phyloP scores from a whole-genome alignment of 1,140 invertebrate genomes.

The Halotydeus destructor region DNA sequence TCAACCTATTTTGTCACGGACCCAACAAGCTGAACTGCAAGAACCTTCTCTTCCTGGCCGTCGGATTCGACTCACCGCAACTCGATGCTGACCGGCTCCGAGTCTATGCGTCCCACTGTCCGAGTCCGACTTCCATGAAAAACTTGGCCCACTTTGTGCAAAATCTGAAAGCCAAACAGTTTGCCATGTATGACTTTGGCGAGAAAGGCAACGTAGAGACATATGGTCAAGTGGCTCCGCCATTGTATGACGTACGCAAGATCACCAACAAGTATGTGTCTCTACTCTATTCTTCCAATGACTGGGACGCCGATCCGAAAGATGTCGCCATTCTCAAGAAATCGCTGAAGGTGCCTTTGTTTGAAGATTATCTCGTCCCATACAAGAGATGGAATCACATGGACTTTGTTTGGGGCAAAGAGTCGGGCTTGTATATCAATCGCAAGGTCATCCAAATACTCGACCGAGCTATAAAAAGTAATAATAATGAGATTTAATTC shows the following conservation, averaged over 20 bases:
- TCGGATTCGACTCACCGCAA: constrained; percentile 1
- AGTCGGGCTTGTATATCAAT: constrained; percentile 16
- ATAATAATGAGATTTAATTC: no score
- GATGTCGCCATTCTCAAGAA: background rate
- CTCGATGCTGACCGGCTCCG: constrained; percentile 39
- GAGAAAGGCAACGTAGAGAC: background rate
- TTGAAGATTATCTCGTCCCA: background rate
- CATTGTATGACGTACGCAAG: constrained; percentile 8
- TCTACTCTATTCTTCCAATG: background rate
- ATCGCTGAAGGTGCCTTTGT: background rate
- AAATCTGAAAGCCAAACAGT: constrained; percentile 11
- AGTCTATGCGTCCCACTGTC: constrained; percentile 50
- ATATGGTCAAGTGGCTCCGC: constrained; percentile 5
- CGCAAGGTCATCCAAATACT: constrained; percentile 1
- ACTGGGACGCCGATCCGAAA: background rate
- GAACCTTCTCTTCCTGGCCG: constrained; percentile 5
- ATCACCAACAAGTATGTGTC: constrained; percentile 7
- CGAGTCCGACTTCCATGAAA: constrained; percentile 54
- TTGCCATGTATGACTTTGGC: constrained; percentile 9
- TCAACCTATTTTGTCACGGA: no score
- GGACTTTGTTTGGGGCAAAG: constrained; percentile 15
- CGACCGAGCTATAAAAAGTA: no score
- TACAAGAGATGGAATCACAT: constrained; percentile 1
- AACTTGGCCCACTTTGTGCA: constrained; percentile 42
- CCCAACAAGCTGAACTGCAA: background rate